phyloP scores from a whole-genome alignment of 2,113 vertebrate genomes.

The Mustela nigripes region DNA sequence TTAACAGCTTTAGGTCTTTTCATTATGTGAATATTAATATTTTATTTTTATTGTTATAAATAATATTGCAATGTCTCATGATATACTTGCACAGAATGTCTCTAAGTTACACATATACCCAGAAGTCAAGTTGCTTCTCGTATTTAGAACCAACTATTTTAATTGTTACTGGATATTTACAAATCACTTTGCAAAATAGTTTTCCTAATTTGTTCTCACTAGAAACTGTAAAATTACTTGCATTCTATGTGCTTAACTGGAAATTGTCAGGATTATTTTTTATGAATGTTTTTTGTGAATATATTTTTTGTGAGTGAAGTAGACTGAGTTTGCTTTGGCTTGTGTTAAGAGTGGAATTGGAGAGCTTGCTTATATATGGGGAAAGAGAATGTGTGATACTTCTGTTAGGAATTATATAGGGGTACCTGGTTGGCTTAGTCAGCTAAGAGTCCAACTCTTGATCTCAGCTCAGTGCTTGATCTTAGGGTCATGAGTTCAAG shows the following conservation, averaged over 20 bases:
- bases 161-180: background rate
- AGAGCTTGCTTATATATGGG: background rate
- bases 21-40: background rate
- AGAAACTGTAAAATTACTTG: background rate
- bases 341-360: background rate
- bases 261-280: background rate
- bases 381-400: background rate
- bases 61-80: background rate
- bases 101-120: background rate
- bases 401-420: background rate
- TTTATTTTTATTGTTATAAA: background rate
- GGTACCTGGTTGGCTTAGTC: background rate
- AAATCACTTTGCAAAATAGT: background rate
- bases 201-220: background rate
- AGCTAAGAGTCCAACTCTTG: background rate
- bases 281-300: background rate
- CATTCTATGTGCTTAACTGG: background rate
- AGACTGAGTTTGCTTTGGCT: background rate
- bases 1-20: conserved; percentile 1
- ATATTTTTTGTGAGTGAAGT: background rate
- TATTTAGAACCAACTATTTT: background rate
- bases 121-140: background rate
- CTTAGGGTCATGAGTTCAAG: background rate
- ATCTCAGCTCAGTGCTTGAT: background rate
- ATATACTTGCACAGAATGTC: background rate